A percentile compares a stretch with the other conserved stretches of the same genome.
Conservation (phyloP, 2,113 vertebrate species). For the Pterocles orientalis region DNA sequence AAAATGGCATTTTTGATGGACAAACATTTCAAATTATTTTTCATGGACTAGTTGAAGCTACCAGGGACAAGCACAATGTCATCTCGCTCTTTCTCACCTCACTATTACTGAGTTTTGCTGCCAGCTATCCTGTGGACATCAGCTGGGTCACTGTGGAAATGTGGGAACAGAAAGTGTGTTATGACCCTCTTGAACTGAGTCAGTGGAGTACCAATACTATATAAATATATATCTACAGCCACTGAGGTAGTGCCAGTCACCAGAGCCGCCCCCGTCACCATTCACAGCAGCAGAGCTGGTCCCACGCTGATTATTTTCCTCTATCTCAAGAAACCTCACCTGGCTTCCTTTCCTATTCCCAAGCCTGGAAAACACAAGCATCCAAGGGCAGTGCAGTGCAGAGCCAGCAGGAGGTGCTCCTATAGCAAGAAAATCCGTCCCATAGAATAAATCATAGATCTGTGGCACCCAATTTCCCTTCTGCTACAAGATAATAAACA, state of each 20-base stretch:
- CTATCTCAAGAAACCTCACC: neutral
- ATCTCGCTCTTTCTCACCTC: neutral
- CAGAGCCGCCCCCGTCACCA: neutral
- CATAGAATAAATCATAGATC: neutral
- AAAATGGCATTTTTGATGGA: neutral
- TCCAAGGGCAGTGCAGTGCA: neutral
- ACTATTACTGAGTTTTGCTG: neutral
- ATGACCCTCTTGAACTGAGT: neutral
- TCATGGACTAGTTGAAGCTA: neutral
- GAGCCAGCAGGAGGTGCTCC: constrained; percentile 49
- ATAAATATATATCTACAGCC: neutral
- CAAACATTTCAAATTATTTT: neutral
- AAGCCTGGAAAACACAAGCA: neutral
- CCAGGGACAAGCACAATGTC: neutral
- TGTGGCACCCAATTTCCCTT: neutral
- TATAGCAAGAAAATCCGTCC: constrained; percentile 21
- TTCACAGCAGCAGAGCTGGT: neutral
- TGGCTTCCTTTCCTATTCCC: neutral
- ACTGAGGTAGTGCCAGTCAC: neutral
- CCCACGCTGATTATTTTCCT: neutral
- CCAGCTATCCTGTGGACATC: neutral
- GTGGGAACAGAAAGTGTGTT: neutral
- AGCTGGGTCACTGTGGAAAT: neutral
- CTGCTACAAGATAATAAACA: rapidly evolving
- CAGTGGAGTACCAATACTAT: neutral